Percentiles rank a stretch among this genome's conserved stretches.
Evolutionary conservation across 2,888 invertebrate species (phyloP).

Genomic region (Eupelmus urozonus): DNA sequence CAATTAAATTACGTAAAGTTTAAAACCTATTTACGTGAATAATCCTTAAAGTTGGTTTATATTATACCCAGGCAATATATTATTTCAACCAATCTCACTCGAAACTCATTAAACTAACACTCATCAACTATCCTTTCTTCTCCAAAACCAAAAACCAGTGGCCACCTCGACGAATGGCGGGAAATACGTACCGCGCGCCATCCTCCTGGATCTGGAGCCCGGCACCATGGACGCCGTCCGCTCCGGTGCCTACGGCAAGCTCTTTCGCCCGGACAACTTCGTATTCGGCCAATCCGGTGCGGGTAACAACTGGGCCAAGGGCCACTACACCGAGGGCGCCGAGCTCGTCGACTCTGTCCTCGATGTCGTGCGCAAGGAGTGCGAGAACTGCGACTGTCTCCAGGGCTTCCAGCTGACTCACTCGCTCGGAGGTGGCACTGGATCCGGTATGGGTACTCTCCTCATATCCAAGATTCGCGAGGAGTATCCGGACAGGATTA

Average conservation of each 20-base stretch:
- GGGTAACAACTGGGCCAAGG: constrained; percentile 82
- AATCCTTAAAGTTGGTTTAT: too few species aligned
- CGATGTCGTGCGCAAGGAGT: constrained; percentile 91
- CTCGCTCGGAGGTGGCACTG: constrained; percentile 88
- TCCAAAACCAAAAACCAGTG: too few species aligned
- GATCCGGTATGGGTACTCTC: constrained; percentile 88
- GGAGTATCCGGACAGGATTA: constrained; percentile 92
- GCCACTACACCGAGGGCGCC: constrained; percentile 96
- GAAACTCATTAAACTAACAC: too few species aligned
- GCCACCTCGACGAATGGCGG: constrained; percentile 82
- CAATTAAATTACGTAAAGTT: too few species aligned
- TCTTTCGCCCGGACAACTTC: constrained; percentile 84
- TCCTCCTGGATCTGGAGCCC: constrained; percentile 83
- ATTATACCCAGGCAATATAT: too few species aligned
- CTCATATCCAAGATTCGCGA: constrained; percentile 93
- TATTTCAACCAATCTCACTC: too few species aligned
- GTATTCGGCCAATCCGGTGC: constrained; percentile 80
- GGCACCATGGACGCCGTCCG: constrained; percentile 86
- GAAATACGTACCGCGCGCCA: constrained; percentile 83
- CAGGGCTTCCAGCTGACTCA: constrained; percentile 92
- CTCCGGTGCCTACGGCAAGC: constrained; percentile 82
- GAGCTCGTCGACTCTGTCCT: constrained; percentile 91
- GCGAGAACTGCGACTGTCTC: constrained; percentile 94
- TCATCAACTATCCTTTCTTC: too few species aligned
- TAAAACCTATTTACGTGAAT: too few species aligned